Conservation (phyloP, 2,888 invertebrate genomes). For the Polymixis lichenea region DNA sequence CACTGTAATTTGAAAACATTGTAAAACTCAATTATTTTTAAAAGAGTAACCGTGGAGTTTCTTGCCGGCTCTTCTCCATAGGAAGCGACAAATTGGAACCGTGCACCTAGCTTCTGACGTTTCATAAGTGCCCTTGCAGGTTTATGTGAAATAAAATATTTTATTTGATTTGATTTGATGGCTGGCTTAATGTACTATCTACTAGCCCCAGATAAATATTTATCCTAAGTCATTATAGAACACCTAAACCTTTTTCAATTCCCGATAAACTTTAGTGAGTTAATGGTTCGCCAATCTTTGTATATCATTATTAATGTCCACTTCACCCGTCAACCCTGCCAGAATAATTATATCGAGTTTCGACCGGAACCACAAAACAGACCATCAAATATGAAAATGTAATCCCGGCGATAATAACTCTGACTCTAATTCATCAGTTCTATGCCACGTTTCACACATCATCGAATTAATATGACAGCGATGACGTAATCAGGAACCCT, state of each 20-base stretch:
- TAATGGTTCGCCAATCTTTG: neutral
- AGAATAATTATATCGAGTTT: conserved; percentile 15
- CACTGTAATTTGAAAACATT: too few species aligned
- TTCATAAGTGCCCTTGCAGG: too few species aligned
- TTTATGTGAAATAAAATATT: too few species aligned
- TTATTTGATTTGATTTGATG: too few species aligned
- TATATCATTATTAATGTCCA: conserved; percentile 3
- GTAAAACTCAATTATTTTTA: too few species aligned
- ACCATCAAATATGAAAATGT: conserved; percentile 43
- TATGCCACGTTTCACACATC: conserved; percentile 26
- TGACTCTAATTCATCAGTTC: conserved; percentile 31
- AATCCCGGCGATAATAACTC: conserved; percentile 23
- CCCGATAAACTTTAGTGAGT: neutral
- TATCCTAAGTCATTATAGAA: neutral
- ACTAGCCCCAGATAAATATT: neutral
- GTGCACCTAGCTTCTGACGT: too few species aligned
- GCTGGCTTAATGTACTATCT: neutral
- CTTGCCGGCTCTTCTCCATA: too few species aligned
- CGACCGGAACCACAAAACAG: neutral
- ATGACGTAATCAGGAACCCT: conserved; percentile 39
- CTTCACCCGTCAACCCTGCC: neutral
- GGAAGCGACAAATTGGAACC: too few species aligned
- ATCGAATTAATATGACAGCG: conserved; percentile 32
- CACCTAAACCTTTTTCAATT: neutral
- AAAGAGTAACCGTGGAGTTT: too few species aligned